These are phyloP conservation scores for Eriocheir sinensis DNA, from an alignment of 1,140 invertebrate genomes.

Conservation along the genomic window DNA sequence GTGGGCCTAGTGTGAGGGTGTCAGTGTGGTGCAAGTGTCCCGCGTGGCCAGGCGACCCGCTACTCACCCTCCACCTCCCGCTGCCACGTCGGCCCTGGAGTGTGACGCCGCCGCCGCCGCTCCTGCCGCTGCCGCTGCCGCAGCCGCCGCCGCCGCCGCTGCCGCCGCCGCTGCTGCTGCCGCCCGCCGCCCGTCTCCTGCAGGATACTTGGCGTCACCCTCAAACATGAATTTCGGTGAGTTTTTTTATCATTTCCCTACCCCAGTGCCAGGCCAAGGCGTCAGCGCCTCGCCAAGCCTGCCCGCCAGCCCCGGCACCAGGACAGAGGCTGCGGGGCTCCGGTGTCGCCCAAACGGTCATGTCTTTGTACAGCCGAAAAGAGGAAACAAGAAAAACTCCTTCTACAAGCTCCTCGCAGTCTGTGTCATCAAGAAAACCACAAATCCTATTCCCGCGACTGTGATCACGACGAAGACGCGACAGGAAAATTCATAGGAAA, in stretches of 20 bases:
- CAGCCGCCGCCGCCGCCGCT: neutral
- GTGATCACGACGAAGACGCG: neutral
- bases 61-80: neutral
- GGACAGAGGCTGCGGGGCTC: neutral
- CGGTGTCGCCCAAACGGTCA: no score
- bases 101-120: neutral
- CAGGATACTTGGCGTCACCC: neutral
- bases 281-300: neutral
- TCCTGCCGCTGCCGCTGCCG: neutral
- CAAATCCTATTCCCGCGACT: no score
- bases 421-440: no score
- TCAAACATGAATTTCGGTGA: slow-evolving; percentile 54
- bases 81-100: neutral
- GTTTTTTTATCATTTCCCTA: neutral
- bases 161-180: neutral
- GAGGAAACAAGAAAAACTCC: no score
- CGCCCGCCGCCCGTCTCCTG: neutral
- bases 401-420: no score
- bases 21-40: slow-evolving; percentile 73
- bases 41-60: slow-evolving; percentile 43
- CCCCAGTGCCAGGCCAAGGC: neutral
- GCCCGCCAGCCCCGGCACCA: neutral
- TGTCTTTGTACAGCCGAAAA: no score
- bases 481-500: neutral
- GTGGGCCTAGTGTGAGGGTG: slow-evolving; percentile 49